Evolutionary conservation across 2,113 vertebrate species (phyloP), one percentile per base, ranked within the genome.

Genomic region (Cercopithecus mona): DNA sequence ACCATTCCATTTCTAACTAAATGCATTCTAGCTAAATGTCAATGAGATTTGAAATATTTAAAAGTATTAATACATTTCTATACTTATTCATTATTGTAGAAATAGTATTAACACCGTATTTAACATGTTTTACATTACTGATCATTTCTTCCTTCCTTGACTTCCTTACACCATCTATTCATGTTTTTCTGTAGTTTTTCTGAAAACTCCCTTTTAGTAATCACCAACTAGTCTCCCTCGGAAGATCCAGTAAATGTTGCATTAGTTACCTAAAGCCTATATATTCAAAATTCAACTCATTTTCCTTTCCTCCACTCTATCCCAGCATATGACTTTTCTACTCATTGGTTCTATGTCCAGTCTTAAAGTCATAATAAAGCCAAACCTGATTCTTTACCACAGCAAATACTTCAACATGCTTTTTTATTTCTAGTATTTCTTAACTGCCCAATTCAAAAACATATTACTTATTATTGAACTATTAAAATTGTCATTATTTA

Each of bases 21-120:
- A 72, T 48, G 10, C 20, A 83, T 90, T 83, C 25, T 79, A 80
- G 84, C 13, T 66, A 88, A 89, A 88, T 95, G 59, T 94, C 92
- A 91, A 20, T 86, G 88, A 45, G 30, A 94, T 59, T 97, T 96
- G 88, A 88, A 68, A 86, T 80, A 94, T 83, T 95, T 97, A 72
- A 72, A 98, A 96, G 22, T 68, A 73, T n/a, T 45, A 86, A 89
- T 97, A 97, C 89, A 83, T 96, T 7, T 35, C 48, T 93, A 85
- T 50, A 57, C 79, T 97, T 98, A 97, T 14, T 64, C 61, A 30
- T 64, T 64, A 64, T 64, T 64, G 6, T 32, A 64, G 27, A 64
- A 30, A 64, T 64, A 64, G 61, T 14, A 64, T 64, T 32, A 64
- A 64, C 25, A 20, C 40, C 23, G 32, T 70, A 5, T 57, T 59